Percentiles rank a stretch among this genome's conserved stretches.
Conservation (phyloP, 2,888 invertebrate genomes). For the Troides oblongomaculatus region DNA sequence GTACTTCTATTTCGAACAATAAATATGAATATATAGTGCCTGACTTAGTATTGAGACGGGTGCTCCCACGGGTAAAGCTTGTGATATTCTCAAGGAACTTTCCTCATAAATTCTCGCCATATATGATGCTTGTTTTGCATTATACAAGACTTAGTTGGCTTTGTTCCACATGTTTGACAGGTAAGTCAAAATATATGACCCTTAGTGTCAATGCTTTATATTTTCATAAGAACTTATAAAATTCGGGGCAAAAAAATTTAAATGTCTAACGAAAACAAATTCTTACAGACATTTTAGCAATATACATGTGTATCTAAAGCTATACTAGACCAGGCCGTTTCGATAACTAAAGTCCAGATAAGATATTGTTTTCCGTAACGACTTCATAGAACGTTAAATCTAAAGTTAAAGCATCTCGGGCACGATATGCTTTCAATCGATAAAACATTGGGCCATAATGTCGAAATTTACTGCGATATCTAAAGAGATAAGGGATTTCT, state of each 20-base stretch:
- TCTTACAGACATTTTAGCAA: not conserved
- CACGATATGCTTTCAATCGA: constrained; percentile 26
- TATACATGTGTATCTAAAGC: not conserved
- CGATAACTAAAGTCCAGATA: constrained; percentile 19
- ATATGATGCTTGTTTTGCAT: constrained; percentile 78
- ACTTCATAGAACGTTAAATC: constrained; percentile 27
- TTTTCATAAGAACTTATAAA: not conserved
- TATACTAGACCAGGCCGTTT: constrained; percentile 7
- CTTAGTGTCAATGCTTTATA: constrained; percentile 5
- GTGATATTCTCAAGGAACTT: constrained; percentile 72
- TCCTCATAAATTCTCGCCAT: constrained; percentile 77
- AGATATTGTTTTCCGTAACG: constrained; percentile 26
- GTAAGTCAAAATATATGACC: constrained; percentile 39
- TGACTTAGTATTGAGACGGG: constrained; percentile 48
- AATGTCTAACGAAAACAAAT: not conserved
- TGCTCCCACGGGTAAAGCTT: constrained; percentile 55
- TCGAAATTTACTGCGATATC: constrained; percentile 27
- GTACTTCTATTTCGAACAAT: constrained; percentile 27
- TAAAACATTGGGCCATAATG: constrained; percentile 25
- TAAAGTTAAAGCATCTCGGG: constrained; percentile 24
- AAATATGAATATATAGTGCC: constrained; percentile 68
- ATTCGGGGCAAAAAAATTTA: not conserved
- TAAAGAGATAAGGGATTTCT: constrained; percentile 15
- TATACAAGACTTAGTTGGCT: constrained; percentile 75
- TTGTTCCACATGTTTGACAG: constrained; percentile 73